Evolutionary conservation across 2,797 vertebrate genomes (phyloP), one percentile per base, ranked within the genome.

Genomic region (Sternotherus odoratus): DNA sequence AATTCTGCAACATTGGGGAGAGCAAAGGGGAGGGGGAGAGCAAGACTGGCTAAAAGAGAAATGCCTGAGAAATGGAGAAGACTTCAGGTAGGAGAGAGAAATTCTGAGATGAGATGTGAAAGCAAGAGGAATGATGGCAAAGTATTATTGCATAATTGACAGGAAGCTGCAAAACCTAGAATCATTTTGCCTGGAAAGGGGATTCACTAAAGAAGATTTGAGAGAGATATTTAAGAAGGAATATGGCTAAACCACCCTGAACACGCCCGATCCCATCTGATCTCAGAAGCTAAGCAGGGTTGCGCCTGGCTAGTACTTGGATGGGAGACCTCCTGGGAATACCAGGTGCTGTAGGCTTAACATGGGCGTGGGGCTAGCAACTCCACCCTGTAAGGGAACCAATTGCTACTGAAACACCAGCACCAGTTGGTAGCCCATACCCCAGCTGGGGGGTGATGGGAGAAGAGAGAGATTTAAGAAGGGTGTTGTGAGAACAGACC

Each of bases 1-100:
- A 94, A 94, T 85, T 43, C 85, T 75, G 75, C 28, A 91, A 78
- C 95, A 95, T 94, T 91, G 90, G 78, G 88, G 74, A 84, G 91
- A 94, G 83, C 1, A 15, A 88, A 92, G 81, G 12, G 75, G 84
- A 54, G 84, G 43, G 54, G 85, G 48, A 60, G 43, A 63, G 48
- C 78, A 60, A 49, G 36, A 51, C 57, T 57, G 48, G 19, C 91
- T 79, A 79, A 23, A 79, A 77, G 74, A 83, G 50, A 48, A 90
- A 63, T n/a, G 50, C 78, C 87, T 51, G 83, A 48, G 81, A 92
- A 87, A 79, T 24, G 9, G 10, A 83, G 84, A 49, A 93, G 8
- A 48, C 75, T 86, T n/a, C 26, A 86, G 83, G 72, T 5, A 88
- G 84, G 77, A 72, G 50, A 89, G 89, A 60, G 91, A 78, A 77